Evolutionary conservation across 2,113 vertebrate species (phyloP).

Genomic region (Toxotes chatareus): DNA sequence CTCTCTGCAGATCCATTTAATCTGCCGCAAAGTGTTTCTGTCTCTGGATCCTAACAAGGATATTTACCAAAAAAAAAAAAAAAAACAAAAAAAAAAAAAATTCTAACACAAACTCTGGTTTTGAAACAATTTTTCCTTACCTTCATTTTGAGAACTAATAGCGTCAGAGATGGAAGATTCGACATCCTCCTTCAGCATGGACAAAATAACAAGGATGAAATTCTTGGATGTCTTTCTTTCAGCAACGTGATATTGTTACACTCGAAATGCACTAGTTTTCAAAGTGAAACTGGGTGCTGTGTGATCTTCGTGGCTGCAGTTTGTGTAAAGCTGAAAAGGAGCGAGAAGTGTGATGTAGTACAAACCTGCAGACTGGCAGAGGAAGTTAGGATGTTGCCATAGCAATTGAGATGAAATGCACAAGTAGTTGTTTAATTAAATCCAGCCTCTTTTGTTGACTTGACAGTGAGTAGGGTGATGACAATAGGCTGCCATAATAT

Average conservation of each 20-base stretch:
- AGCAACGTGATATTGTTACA: constrained; percentile 38
- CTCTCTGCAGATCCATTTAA: constrained; percentile 9
- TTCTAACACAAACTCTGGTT: background rate
- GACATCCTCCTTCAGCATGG: constrained; percentile 13
- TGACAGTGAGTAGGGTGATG: constrained; percentile 86
- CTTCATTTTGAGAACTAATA: constrained; percentile 35
- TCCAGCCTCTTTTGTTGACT: constrained; percentile 90
- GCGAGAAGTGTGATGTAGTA: constrained; percentile 86
- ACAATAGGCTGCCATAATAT: constrained; percentile 86
- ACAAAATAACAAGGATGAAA: constrained; percentile 59
- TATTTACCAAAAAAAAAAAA: constrained; percentile 13
- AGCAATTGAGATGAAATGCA: constrained; percentile 92
- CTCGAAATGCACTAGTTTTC: constrained; percentile 13
- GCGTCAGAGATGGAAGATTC: constrained; percentile 28
- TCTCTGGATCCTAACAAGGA: constrained; percentile 37
- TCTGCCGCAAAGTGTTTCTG: background rate
- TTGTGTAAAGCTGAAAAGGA: constrained; percentile 81
- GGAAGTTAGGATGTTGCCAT: constrained; percentile 92
- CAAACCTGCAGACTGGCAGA: constrained; percentile 83
- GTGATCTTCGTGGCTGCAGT: constrained; percentile 44
- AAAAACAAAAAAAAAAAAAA: no score
- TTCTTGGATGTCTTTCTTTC: constrained; percentile 36
- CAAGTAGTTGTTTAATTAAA: constrained; percentile 94
- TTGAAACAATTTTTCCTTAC: constrained; percentile 14
- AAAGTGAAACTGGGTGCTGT: constrained; percentile 29